Base-by-base conservation (phyloP, 2,888 invertebrate genomes). In the Trisateles emortualis region DNA sequence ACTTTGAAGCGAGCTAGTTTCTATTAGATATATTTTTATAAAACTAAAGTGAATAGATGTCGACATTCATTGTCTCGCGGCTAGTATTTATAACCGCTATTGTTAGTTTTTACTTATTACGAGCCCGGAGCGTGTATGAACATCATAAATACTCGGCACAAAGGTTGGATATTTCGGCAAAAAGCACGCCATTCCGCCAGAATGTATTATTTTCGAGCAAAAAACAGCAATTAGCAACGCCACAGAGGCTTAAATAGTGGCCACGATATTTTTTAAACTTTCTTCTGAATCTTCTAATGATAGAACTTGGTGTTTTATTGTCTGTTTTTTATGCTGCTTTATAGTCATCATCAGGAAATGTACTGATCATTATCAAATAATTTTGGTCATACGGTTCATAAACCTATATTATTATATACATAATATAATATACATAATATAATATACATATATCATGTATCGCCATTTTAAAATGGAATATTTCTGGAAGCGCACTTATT, bases 161-260 rank as follows among this genome's bases (percentile, higher is more conserved):
- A 79, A 81, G 78, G 45, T 50, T 16, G 72, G 63, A 59, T 60
- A 69, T 74, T 75, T 68, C 65, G 63, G 64, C 72, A 73, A 78
- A 80, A 80, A 79, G 71, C 75, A 66, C 59, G 67, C 66, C 61
- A 74, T 78, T 75, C 59, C 65, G 46, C 68, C 64, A 58, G 62
- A 76, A 74, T 70, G 72, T 76, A 77, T 75, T 76, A 76, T 68
- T 76, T 76, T 73, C 62, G 72, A 66, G 58, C 70, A 76, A 78
- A 78, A 79, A 79, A 72, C 60, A 71, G 76, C 79, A 80, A 81
- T 82, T 81, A 82, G 80, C 75, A 72, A 71, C 72, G 74, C 68
- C 70, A 72, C 74, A 55, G 53, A 65, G 55, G 52, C 41, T 49
- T 68, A 68, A 54, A 52, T 59, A 65, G 57, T 63, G 53, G 17